Conservation (phyloP, 2,113 vertebrate genomes). For the Ctenodactylus gundi region DNA sequence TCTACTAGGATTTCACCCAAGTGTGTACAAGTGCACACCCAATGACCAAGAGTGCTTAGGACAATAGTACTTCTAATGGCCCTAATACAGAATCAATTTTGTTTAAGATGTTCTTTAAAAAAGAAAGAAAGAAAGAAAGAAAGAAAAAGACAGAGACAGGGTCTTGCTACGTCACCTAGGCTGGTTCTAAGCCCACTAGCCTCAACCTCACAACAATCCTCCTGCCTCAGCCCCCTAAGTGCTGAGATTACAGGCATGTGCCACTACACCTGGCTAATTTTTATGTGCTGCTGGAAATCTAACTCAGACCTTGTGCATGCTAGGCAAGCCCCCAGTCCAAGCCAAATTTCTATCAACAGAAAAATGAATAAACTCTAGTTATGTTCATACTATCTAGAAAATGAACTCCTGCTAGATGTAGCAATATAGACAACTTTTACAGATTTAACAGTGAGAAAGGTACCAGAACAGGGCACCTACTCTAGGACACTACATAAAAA, state of each 20-base stretch:
- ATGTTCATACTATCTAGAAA: not conserved
- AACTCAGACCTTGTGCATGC: no score
- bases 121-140: no score
- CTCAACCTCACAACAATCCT: no score
- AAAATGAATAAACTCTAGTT: not conserved
- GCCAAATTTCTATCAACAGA: slow-evolving; percentile 32
- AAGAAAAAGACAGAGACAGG: no score
- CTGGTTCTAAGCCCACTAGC: no score
- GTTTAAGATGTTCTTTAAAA: no score
- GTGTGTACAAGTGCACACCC: not conserved
- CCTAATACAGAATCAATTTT: slow-evolving; percentile 13
- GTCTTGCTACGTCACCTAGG: no score
- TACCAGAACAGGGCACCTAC: not conserved
- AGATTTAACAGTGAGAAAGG: not conserved
- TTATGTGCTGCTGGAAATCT: no score
- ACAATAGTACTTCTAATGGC: not conserved
- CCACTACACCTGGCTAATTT: no score
- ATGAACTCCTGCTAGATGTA: not conserved
- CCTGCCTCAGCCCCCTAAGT: no score
- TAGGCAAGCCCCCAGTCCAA: no score
- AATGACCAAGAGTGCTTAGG: slow-evolving; percentile 41
- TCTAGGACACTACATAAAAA: not conserved
- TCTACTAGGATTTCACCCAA: slow-evolving; percentile 43
- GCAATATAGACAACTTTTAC: not conserved
- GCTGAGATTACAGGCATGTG: no score